phyloP scores from a whole-genome alignment of 2,888 invertebrate species.

The Parochlus steinenii region DNA sequence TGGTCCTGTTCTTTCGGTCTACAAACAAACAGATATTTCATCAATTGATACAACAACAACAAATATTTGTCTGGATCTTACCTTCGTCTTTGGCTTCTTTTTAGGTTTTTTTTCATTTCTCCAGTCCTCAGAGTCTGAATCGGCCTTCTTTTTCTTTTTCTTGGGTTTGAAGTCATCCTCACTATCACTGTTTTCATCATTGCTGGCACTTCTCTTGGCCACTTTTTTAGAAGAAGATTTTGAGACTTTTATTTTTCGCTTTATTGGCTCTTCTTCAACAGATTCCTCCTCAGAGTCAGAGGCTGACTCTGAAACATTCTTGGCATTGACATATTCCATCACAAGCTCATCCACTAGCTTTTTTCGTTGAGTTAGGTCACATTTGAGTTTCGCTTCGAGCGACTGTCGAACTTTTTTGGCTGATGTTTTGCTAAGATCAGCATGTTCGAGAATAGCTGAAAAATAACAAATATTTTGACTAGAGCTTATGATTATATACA shows the following conservation, averaged over 20 bases:
- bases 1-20: conserved; percentile 24
- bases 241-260: no score
- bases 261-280: conserved; percentile 19
- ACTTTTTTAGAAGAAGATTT: conserved; percentile 20
- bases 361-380: conserved; percentile 60
- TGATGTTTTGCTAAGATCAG: conserved; percentile 67
- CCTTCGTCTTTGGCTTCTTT: conserved; percentile 16
- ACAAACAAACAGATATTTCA: conserved; percentile 8
- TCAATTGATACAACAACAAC: conserved; percentile 23
- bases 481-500: no score
- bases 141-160: conserved; percentile 25
- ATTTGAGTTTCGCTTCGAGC: conserved; percentile 62
- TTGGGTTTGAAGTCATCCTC: conserved; percentile 22
- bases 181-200: conserved; percentile 27
- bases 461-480: conserved; percentile 12
- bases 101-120: conserved; percentile 16
- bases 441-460: conserved; percentile 70
- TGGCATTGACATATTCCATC: conserved; percentile 50
- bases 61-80: conserved; percentile 36
- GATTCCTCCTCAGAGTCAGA: conserved; percentile 30
- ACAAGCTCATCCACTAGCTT: conserved; percentile 77
- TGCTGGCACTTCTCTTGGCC: conserved; percentile 15
- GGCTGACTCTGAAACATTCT: conserved; percentile 28
- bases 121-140: conserved; percentile 30
- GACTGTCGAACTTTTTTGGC: conserved; percentile 79